Conservation (phyloP, 2,888 invertebrate genomes). For the Atethmia centrago region DNA sequence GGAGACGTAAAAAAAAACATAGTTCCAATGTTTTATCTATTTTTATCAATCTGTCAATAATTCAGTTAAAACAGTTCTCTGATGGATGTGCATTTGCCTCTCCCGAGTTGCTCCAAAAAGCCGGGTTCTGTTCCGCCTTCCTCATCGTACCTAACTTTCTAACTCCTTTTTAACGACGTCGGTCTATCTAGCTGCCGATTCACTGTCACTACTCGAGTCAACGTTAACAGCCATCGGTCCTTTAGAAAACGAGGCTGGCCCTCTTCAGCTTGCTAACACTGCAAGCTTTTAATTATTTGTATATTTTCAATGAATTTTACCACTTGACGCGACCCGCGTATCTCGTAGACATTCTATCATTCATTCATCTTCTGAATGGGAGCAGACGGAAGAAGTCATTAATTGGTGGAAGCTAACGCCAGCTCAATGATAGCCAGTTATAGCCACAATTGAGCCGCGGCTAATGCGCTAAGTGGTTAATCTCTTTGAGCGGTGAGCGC, state of each 20-base stretch:
- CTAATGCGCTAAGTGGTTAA: constrained; percentile 57
- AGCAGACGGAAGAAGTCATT: constrained; percentile 47
- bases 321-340: constrained; percentile 21
- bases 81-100: not conserved
- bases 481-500: constrained; percentile 53
- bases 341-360: constrained; percentile 47
- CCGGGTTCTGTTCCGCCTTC: not conserved
- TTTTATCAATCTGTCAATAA: not conserved
- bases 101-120: too few species aligned
- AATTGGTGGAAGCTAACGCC: constrained; percentile 51
- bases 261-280: not conserved
- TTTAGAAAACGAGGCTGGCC: not conserved
- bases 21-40: not conserved
- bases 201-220: not conserved
- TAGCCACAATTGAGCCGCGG: constrained; percentile 54
- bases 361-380: constrained; percentile 48
- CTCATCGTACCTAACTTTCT: not conserved
- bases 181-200: not conserved
- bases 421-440: constrained; percentile 26
- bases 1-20: not conserved
- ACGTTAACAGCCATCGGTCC: not conserved
- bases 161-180: not conserved
- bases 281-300: not conserved
- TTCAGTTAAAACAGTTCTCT: not conserved
- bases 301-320: not conserved